Evolutionary conservation across 2,797 vertebrate species (phyloP), one percentile per base, ranked within the genome.

Genomic region (Myripristis jacobus): DNA sequence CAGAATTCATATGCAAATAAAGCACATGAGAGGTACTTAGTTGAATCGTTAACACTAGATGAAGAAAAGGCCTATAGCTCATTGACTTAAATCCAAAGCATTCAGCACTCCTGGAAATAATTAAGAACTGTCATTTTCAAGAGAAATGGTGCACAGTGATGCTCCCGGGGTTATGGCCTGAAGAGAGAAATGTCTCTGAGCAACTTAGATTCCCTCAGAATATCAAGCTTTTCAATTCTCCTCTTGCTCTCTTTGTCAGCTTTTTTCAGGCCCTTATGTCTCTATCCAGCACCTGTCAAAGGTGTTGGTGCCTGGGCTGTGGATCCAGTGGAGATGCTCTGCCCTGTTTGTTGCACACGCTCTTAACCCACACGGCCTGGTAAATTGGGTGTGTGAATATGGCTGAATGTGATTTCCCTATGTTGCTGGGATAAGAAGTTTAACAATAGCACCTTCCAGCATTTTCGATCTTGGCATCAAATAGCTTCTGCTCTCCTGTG

Each of bases 11-110:
- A 86, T 77, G 72, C 75, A 81, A 82, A 83, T 86, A 78, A 83
- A 83, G 71, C 73, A 73, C 70, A 83, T 22, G 43, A 82, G 84
- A 85, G 84, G 58, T 78, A 83, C 85, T 89, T 87, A 77, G 83
- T 80, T 79, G 87, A 87, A 90, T 81, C 77, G 81, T 87, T 87
- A 89, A 82, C 77, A 73, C 75, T n/a, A 77, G 72, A 83, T 82
- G 79, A 87, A 80, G 80, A 82, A 86, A 87, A 87, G 67, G 55
- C 75, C 70, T 12, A 24, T 63, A 82, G 72, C 84, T 87, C 70
- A 81, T 77, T 50, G 71, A 81, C 63, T 80, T 52, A 84, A 82
- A 88, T 71, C 80, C 76, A 85, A 85, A 87, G 91, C 77, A 81
- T 79, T 83, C 69, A 63, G 75, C 60, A 34, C 80, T 70, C 73